These are phyloP conservation scores for Epinotia demarniana DNA, from an alignment of 2,888 invertebrate genomes.

Conservation along the genomic window DNA sequence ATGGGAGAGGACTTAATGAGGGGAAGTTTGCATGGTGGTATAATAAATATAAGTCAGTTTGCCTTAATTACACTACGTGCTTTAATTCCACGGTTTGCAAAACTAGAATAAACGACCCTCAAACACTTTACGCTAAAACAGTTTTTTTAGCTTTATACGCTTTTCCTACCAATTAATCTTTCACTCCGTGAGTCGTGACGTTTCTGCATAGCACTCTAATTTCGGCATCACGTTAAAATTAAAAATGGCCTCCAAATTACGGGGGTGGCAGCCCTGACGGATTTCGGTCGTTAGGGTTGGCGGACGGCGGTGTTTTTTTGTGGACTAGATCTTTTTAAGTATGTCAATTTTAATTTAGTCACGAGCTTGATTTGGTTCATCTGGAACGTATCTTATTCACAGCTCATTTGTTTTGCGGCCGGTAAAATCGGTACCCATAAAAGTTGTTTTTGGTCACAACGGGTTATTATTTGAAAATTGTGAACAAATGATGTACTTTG, in stretches of 20 bases:
- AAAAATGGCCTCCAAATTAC: constrained; percentile 9
- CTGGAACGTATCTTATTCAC: too few species aligned
- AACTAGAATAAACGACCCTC: neutral
- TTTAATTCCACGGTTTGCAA: neutral
- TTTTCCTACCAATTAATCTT: constrained; percentile 14
- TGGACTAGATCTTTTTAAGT: neutral
- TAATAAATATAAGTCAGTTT: too few species aligned
- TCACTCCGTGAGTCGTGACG: neutral
- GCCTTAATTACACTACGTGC: too few species aligned
- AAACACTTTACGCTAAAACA: neutral
- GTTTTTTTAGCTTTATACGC: neutral
- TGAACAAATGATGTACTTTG: too few species aligned
- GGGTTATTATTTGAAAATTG: too few species aligned
- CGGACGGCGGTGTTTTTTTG: neutral
- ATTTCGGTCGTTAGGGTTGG: constrained; percentile 10
- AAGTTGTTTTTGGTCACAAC: too few species aligned
- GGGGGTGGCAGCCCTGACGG: constrained; percentile 7
- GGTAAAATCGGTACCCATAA: too few species aligned
- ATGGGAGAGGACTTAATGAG: too few species aligned
- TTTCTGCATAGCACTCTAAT: constrained; percentile 15
- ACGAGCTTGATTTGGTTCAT: neutral
- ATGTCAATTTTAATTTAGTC: neutral
- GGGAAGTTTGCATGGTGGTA: too few species aligned
- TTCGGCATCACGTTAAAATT: constrained; percentile 11
- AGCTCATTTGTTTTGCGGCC: too few species aligned